Evolutionary conservation across 2,113 vertebrate species (phyloP), one percentile per base, ranked within the genome.

Genomic region (Panthera uncia): DNA sequence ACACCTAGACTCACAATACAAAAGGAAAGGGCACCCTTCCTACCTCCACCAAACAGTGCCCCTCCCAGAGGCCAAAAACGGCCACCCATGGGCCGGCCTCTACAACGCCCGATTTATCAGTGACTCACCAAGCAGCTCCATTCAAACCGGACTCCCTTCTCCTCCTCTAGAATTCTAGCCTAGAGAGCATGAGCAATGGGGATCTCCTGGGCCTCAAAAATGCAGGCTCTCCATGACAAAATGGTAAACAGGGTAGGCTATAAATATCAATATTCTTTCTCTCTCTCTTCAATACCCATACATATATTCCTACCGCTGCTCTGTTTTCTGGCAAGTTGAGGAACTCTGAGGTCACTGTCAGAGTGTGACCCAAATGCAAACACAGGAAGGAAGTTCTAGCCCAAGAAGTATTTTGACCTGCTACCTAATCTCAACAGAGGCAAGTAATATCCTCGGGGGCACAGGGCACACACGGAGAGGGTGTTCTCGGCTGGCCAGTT

Each of bases 31-130:
- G 36, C 27, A 27, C 69, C n/a, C 68, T 86, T 74, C 94, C 66
- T 61, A 45, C n/a, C n/a, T 29, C 55, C 41, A 33, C 48, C 52
- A 79, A 85, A 85, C 89, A 76, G 45, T 7, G 13, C 29, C n/a
- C 81, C 85, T 94, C 91, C n/a, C 91, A 63, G 65, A 78, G 79
- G 48, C 79, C 82, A 66, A 78, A 78, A 78, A 55, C 0, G 6
- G 23, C 65, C 50, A 12, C 80, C 80, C 10, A 2, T 14, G 65
- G 66, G 69, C 50, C n/a, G 48, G 50, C n/a, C 88, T 50, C 52
- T 80, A 31, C 13, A 36, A 82, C 4, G 0, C 52, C 71, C 93
- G 45, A 50, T 63, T 95, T 96, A 97, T 95, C 97, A 97, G 69
- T 18, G 50, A 45, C 80, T 79, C 69, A 18, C 55, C 96, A 96